Conservation (phyloP, 2,888 invertebrate species). For the Luperina nickerlii region DNA sequence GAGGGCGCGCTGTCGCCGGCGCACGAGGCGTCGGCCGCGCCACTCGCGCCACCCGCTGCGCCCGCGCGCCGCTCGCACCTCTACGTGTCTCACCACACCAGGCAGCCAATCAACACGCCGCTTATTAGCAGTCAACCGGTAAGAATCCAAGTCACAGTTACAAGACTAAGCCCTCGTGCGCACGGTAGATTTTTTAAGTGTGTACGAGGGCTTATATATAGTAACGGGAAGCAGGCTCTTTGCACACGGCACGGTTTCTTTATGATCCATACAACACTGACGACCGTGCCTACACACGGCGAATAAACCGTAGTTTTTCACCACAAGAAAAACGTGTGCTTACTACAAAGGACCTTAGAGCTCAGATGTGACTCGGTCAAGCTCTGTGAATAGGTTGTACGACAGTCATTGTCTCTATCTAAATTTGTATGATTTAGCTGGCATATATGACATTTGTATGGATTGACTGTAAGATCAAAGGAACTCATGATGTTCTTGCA, state of each 20-base stretch:
- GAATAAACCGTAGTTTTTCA: too few relatives aligned
- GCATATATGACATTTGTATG: background rate
- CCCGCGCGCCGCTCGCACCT: constrained; percentile 86
- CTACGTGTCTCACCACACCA: constrained; percentile 89
- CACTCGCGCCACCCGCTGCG: constrained; percentile 85
- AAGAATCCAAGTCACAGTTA: constrained; percentile 70
- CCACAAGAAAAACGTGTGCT: too few relatives aligned
- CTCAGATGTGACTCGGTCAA: background rate
- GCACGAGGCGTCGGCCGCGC: constrained; percentile 92
- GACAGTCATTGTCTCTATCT: too few relatives aligned
- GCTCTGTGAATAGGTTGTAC: background rate
- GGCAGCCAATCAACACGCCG: constrained; percentile 96
- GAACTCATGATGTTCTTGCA: background rate
- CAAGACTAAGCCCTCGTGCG: background rate
- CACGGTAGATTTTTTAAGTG: too few relatives aligned
- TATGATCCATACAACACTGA: too few relatives aligned
- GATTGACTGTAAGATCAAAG: background rate
- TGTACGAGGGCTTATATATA: too few relatives aligned
- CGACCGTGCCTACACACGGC: too few relatives aligned
- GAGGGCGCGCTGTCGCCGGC: constrained; percentile 93
- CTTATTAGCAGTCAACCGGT: constrained; percentile 97
- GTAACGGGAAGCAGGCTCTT: too few relatives aligned
- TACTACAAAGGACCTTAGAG: background rate
- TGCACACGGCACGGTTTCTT: too few relatives aligned
- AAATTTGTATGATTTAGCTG: background rate